Base-by-base conservation (phyloP, 2,888 invertebrate species). In the Drosophila kuntzei region DNA sequence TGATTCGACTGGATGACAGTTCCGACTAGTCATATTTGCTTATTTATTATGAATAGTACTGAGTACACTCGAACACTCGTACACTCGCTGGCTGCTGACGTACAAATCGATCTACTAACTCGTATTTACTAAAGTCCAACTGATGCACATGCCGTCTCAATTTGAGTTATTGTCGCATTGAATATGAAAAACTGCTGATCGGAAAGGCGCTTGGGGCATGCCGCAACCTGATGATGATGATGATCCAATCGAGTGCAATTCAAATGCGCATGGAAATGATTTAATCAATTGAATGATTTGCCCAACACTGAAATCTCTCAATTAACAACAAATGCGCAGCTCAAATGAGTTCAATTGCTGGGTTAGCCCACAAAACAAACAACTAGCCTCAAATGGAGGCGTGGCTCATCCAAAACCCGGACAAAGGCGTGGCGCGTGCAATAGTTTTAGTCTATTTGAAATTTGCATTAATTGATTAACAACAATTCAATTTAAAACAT, bases 401-500 rank as follows among this genome's bases (percentile, higher is more conserved):
- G 73, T 69, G 78, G 78, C 53, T n/a, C 14, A 22, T 50, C 49
- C 39, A 9, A 27, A 27, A 41, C 18, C 36, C 70, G 57, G 44
- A 51, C 50, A 58, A 25, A 20, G 82, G 74, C 61, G 87, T 76
- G 81, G 67, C 81, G 70, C 71, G 69, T 74, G 88, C 58, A 47
- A 18, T 22, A 25, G 29, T 16, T 34, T 14, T 20, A 9, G 44
- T 44, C n/a, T 36, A 16, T 59, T 60, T 27, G 7, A 27, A 74
- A 72, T 74, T 66, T 82, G 75, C 74, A 82, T 75, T 85, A 87
- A 83, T 85, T 83, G 80, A 79, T 85, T 80, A 87, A 84, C 34
- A 72, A 71, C 74, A 70, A 81, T 72, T 36, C 47, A 27, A n/a
- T 47, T 20, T 5, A 29, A n/a, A 34, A 20, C n/a, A 25, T n/a